phyloP scores from a whole-genome alignment of 1,140 invertebrate species.

The Phymastichus coffea region DNA sequence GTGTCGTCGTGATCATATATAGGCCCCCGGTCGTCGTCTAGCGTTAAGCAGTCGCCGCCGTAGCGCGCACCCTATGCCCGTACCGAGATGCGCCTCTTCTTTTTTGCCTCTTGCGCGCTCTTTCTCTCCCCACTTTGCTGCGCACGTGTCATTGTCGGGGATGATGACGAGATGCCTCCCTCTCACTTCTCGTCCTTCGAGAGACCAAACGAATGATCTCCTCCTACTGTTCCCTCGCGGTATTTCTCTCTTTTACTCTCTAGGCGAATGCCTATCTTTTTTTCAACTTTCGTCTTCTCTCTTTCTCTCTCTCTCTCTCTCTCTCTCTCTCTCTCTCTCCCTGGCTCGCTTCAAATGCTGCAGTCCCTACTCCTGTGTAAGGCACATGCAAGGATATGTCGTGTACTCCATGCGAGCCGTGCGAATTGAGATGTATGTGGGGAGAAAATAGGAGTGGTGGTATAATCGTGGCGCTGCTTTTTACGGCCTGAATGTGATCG shows the following conservation, averaged over 20 bases:
- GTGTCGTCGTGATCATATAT: conserved; percentile 50
- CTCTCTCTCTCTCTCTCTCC: neutral
- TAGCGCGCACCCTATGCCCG: conserved; percentile 3
- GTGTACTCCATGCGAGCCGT: too few relatives aligned
- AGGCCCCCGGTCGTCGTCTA: conserved; percentile 35
- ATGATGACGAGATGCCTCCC: conserved; percentile 35
- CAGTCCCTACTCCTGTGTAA: too few relatives aligned
- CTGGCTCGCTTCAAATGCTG: too few relatives aligned
- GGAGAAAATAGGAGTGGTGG: too few relatives aligned
- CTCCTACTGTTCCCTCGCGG: conserved; percentile 4
- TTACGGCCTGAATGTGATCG: too few relatives aligned
- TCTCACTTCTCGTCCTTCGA: conserved; percentile 36
- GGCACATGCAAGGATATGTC: too few relatives aligned
- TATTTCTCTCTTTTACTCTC: neutral
- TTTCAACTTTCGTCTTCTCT: too few relatives aligned
- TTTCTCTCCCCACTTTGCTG: neutral
- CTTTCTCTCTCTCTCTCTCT: conserved; percentile 1
- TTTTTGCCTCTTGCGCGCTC: neutral
- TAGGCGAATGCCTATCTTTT: too few relatives aligned
- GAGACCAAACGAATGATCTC: too few relatives aligned
- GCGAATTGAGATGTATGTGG: too few relatives aligned
- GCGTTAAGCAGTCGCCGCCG: too few relatives aligned
- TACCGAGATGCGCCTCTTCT: conserved; percentile 33
- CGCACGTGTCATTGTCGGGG: conserved; percentile 30
- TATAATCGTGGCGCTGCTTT: too few relatives aligned